Evolutionary conservation across 2,888 invertebrate species (phyloP), one percentile per base, ranked within the genome.

Genomic region (Phengaris arion): DNA sequence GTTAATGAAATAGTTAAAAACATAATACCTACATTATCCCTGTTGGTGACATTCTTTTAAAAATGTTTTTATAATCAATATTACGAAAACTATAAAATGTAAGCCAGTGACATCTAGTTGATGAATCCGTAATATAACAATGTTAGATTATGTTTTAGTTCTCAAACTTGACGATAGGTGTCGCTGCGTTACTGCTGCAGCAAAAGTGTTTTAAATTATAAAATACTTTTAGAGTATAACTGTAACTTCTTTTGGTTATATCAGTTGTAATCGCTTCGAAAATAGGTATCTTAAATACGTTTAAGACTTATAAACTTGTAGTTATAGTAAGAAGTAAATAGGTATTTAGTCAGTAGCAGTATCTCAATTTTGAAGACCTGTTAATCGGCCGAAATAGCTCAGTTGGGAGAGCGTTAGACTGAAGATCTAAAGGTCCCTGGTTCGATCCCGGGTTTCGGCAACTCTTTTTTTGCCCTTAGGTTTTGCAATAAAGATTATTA

Each of bases 381-480:
- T 0, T 10, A 78, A 81, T 69, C 59, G 73, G 94, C 94, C 94
- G 94, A 94, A 95, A 94, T 95, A 95, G 94, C 94, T 94, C 94
- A 94, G 94, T 94, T 90, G 94, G 94, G 94, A 94, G 94, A 94
- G 94, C 92, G 95, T 95, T 93, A 93, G 94, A 94, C 95, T 95
- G 95, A 95, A 95, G 95, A 95, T 95, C 95, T 95, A 95, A 95
- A 95, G 94, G 95, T 95, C 95, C 95, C 95, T 94, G 95, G 95
- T 95, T 95, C 95, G 94, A 95, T 95, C 95, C 95, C 95, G 86
- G 95, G 95, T 95, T 95, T 95, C 95, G 95, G 95, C 95, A 95
- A 78, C 76, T 78, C 77, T 82, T 86, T 87, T 82, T 86, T 87
- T 64, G 13, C 35, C 6, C 22, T 22, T 22, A n/a, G 6, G 12